A percentile compares a stretch with the other conserved stretches of the same genome.
These are phyloP conservation scores for Spodoptera picta DNA, from an alignment of 2,888 invertebrate species.

Conservation along the genomic window DNA sequence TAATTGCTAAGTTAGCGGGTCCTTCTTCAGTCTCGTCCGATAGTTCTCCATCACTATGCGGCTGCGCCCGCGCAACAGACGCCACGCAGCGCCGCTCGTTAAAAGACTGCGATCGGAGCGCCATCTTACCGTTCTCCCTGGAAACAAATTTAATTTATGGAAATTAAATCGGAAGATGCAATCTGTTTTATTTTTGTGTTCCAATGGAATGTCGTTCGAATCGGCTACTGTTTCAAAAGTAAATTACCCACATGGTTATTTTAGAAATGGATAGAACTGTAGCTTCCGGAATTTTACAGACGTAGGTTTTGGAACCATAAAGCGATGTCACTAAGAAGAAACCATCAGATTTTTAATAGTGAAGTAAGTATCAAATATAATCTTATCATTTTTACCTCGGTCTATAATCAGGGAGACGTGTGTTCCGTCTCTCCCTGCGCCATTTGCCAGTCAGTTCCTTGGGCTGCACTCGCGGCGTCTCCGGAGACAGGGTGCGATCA, in stretches of 20 bases:
- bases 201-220: conserved; percentile 48
- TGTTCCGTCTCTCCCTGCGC: conserved; percentile 91
- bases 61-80: conserved; percentile 79
- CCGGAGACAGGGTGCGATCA: conserved; percentile 82
- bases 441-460: conserved; percentile 92
- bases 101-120: conserved; percentile 86
- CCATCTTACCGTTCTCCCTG: conserved; percentile 87
- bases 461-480: conserved; percentile 75
- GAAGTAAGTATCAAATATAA: background rate
- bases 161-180: conserved; percentile 58
- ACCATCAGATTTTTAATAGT: background rate
- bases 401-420: conserved; percentile 83
- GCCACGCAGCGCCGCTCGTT: conserved; percentile 80
- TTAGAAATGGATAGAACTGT: conserved; percentile 19
- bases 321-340: background rate
- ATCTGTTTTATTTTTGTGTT: conserved; percentile 50
- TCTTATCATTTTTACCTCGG: conserved; percentile 72
- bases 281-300: conserved; percentile 24
- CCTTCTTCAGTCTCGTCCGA: conserved; percentile 79
- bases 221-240: conserved; percentile 45
- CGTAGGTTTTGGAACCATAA: too few species aligned
- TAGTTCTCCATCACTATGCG: conserved; percentile 85
- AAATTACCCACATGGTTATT: conserved; percentile 16
- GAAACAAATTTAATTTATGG: conserved; percentile 61
- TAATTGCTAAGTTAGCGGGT: conserved; percentile 72